Conservation (phyloP, 2,888 invertebrate genomes). For the Tribolium freemani region DNA sequence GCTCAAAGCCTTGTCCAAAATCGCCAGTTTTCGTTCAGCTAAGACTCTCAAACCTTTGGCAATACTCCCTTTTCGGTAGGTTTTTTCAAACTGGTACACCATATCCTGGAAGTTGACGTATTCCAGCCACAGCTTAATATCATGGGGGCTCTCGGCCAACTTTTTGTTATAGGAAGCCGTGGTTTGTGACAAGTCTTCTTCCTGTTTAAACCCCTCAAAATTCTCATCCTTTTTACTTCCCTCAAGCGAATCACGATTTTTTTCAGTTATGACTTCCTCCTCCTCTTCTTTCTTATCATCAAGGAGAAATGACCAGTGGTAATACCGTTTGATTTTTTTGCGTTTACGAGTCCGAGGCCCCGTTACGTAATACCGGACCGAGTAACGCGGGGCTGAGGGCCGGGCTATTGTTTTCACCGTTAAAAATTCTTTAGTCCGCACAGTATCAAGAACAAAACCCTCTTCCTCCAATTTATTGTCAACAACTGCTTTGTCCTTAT, state of each 20-base stretch:
- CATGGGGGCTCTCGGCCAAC: slow-evolving; percentile 69
- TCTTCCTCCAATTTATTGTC: slow-evolving; percentile 42
- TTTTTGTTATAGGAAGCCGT: slow-evolving; percentile 72
- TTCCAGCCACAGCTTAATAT: slow-evolving; percentile 74
- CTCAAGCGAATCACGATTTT: slow-evolving; percentile 48
- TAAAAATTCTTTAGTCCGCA: slow-evolving; percentile 71
- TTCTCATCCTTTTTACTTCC: slow-evolving; percentile 51
- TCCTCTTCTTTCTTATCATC: slow-evolving; percentile 49
- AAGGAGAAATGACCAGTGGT: slow-evolving; percentile 51
- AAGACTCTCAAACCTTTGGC: slow-evolving; percentile 66
- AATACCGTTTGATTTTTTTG: slow-evolving; percentile 61
- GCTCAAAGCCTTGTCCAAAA: slow-evolving; percentile 74
- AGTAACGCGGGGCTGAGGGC: slow-evolving; percentile 75
- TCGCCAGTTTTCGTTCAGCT: slow-evolving; percentile 74
- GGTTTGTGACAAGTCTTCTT: slow-evolving; percentile 69
- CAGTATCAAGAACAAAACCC: slow-evolving; percentile 50
- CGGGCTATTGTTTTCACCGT: slow-evolving; percentile 75
- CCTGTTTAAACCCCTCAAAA: slow-evolving; percentile 63
- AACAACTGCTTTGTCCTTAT: slow-evolving; percentile 56
- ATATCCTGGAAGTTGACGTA: slow-evolving; percentile 73
- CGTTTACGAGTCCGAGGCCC: slow-evolving; percentile 50
- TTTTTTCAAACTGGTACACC: slow-evolving; percentile 67
- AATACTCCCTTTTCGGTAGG: slow-evolving; percentile 65
- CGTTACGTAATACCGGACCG: slow-evolving; percentile 53
- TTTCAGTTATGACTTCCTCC: slow-evolving; percentile 54